Evolutionary conservation across 1,140 invertebrate genomes (phyloP).

Genomic region (Contarinia nasturtii): DNA sequence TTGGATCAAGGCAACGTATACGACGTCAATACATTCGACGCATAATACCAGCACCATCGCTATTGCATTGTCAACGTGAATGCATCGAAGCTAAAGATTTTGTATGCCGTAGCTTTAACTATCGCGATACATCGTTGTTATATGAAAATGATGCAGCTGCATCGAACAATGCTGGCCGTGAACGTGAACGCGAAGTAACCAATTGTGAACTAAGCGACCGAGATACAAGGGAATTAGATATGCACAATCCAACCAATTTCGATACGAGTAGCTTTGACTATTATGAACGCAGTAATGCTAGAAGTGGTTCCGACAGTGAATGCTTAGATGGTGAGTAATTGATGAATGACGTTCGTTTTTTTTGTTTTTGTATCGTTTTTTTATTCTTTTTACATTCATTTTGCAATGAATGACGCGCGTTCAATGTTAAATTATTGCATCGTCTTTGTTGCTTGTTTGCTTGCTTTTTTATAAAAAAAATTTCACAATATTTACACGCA

Average conservation of each 20-base stretch:
- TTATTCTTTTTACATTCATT: neutral
- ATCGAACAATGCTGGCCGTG: neutral
- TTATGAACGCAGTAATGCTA: conserved; percentile 57
- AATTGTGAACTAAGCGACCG: conserved; percentile 80
- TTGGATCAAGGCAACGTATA: conserved; percentile 51
- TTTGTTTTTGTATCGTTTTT: neutral
- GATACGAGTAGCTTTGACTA: conserved; percentile 74
- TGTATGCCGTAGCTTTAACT: conserved; percentile 76
- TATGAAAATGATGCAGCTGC: neutral
- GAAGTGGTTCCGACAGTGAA: conserved; percentile 45
- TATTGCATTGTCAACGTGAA: conserved; percentile 61
- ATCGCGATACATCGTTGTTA: conserved; percentile 25
- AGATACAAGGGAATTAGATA: conserved; percentile 63
- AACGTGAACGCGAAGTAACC: conserved; percentile 43
- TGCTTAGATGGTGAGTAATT: conserved; percentile 55
- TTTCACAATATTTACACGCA: too few relatives aligned
- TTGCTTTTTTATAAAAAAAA: conserved; percentile 11
- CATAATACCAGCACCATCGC: conserved; percentile 46
- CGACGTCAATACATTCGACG: conserved; percentile 57
- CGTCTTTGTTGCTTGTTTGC: too few relatives aligned
- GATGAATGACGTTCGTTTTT: conserved; percentile 2
- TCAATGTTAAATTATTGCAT: neutral
- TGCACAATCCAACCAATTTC: conserved; percentile 66
- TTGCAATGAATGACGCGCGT: neutral
- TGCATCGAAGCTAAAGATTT: conserved; percentile 68